Base-by-base conservation (phyloP, 1,140 invertebrate genomes). In the Trichomalopsis sarcophagae region DNA sequence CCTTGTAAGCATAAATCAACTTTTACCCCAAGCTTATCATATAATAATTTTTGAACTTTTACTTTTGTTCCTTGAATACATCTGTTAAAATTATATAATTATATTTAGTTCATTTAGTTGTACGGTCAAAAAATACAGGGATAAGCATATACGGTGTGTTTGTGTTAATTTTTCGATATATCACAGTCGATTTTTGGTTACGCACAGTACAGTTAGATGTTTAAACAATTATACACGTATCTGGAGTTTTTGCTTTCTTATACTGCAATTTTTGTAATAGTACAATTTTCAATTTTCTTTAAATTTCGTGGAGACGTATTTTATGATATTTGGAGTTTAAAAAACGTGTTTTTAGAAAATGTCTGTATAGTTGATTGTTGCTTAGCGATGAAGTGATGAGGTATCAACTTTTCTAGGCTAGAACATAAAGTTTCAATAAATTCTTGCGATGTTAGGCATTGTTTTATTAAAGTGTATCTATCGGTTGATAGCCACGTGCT, bases 31-130 rank as follows among this genome's bases (percentile, higher is more conserved):
- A 81, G 36, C 4, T 50, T 44, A 55, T 82, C 69, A 82, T 69
- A 73, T 0, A 82, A 1, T 33, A 44, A 44, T 50, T 55, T 74
- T 30, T 82, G 69, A 33, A 82, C 44, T 50, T 27, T 55, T 30
- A 6, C 30, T 82, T 82, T 44, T 27, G 17, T 40, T 40, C 21
- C 2, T 81, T 23, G 21, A 69, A 81, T 71, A 30, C 40, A 17
- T 47, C 79, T 71, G 62, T 79, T 30, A 17, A 66, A 80, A 66
- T 68, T 66, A 30, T 33, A 80, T 40, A 47, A 80, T 66, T 66
- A 66, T 80, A 66, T 44, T 44, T 9, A 44, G 40, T 44, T 44
- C 6, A 44, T 44, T 44, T 9, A 47, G 55, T n/a, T 55, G 21
- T 68, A 80, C 17, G 6, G 62, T 62, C 5, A 36, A 36, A 80